Conservation (phyloP, 2,888 invertebrate species). For the Dorcus hopei region DNA sequence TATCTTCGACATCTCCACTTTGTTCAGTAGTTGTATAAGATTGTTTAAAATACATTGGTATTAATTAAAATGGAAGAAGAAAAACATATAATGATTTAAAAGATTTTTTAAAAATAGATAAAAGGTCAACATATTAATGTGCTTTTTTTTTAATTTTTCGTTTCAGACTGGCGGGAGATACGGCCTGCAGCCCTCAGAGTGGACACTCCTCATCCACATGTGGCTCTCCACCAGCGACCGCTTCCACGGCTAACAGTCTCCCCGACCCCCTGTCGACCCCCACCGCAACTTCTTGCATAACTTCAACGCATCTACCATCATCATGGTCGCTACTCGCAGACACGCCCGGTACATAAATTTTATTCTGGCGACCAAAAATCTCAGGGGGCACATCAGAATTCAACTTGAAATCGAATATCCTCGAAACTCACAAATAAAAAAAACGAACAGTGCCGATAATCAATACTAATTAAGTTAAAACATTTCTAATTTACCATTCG, state of each 20-base stretch:
- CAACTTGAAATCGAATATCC: no score
- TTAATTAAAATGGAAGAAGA: no score
- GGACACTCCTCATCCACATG: constrained; percentile 60
- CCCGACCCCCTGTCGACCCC: constrained; percentile 39
- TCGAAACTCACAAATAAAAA: no score
- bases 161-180: constrained; percentile 47
- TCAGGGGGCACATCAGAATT: neutral
- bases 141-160: neutral
- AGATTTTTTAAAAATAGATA: no score
- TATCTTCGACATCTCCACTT: no score
- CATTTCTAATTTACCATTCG: no score
- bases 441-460: no score
- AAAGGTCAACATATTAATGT: neutral
- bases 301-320: constrained; percentile 41
- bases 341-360: constrained; percentile 33
- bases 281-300: constrained; percentile 35
- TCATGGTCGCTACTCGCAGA: constrained; percentile 45
- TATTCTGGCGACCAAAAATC: neutral
- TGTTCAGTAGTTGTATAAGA: no score
- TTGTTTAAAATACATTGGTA: no score
- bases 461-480: no score
- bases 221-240: constrained; percentile 53
- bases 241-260: constrained; percentile 33
- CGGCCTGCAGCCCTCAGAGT: constrained; percentile 55
- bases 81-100: no score